Evolutionary conservation across 1,140 invertebrate genomes (phyloP).

Genomic region (Dendrolimus kikuchii): DNA sequence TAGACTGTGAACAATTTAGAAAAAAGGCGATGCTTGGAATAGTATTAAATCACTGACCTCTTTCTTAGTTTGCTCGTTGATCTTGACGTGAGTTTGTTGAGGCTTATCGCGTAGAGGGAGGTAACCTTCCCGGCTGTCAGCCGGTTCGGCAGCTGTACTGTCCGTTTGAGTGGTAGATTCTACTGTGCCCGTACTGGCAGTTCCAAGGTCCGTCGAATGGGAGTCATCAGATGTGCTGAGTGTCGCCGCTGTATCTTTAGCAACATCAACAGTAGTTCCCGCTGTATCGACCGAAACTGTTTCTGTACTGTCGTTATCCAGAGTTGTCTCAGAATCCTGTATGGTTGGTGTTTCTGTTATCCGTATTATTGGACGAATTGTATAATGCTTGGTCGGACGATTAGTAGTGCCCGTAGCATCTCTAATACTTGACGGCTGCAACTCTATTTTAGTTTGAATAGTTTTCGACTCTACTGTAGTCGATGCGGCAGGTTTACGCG

Average conservation of each 20-base stretch:
- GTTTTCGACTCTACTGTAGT: conserved; percentile 46
- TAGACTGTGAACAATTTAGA: conserved; percentile 51
- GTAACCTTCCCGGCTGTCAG: conserved; percentile 65
- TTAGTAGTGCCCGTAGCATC: conserved; percentile 38
- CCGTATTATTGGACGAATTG: conserved; percentile 53
- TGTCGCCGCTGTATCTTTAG: conserved; percentile 44
- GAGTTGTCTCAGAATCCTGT: conserved; percentile 52
- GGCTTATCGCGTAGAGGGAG: conserved; percentile 65
- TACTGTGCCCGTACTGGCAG: conserved; percentile 38
- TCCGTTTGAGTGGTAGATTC: conserved; percentile 50
- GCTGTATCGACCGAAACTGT: conserved; percentile 47
- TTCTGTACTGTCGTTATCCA: conserved; percentile 50
- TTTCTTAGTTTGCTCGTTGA: conserved; percentile 70
- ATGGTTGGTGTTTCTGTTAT: conserved; percentile 51
- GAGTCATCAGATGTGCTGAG: conserved; percentile 40
- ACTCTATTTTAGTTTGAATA: conserved; percentile 40
- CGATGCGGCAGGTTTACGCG: conserved; percentile 34
- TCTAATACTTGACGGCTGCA: conserved; percentile 27
- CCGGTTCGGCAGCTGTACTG: conserved; percentile 45
- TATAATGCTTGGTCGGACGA: conserved; percentile 63
- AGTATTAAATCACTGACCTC: conserved; percentile 64
- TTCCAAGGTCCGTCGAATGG: conserved; percentile 40
- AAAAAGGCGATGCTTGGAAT: conserved; percentile 26
- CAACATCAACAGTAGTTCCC: conserved; percentile 38
- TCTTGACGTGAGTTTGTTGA: conserved; percentile 63